These are phyloP conservation scores for Eristalinus aeneus DNA, from an alignment of 2,888 invertebrate species.

Conservation along the genomic window DNA sequence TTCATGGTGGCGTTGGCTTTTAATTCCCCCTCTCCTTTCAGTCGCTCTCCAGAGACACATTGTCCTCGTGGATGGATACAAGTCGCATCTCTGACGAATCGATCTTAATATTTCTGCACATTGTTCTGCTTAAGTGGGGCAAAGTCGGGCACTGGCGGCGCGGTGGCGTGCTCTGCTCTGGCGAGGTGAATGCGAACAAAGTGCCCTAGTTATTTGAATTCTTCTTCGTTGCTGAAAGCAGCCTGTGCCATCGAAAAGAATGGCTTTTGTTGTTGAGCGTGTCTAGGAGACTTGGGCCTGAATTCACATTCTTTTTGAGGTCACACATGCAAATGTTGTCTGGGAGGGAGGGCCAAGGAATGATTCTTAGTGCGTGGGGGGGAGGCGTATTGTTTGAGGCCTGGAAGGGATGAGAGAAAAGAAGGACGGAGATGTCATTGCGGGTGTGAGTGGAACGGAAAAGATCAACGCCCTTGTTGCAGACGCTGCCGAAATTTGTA, in stretches of 20 bases:
- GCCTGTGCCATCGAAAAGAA: not conserved
- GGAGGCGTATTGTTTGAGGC: not conserved
- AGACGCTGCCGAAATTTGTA: too few relatives aligned
- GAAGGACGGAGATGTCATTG: too few relatives aligned
- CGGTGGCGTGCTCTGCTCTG: not conserved
- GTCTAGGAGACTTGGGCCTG: not conserved
- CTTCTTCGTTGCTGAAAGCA: not conserved
- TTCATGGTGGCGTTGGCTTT: conserved; percentile 35
- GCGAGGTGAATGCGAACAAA: not conserved
- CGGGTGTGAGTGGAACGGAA: too few relatives aligned
- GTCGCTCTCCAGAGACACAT: conserved; percentile 14
- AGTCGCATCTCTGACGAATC: not conserved
- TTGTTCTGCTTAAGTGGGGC: not conserved
- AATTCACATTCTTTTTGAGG: not conserved
- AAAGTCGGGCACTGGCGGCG: not conserved
- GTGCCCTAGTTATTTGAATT: not conserved
- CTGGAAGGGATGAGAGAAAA: too few relatives aligned
- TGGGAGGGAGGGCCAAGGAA: too few relatives aligned
- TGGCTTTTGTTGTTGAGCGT: not conserved
- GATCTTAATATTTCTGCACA: not conserved
- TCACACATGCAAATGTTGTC: not conserved
- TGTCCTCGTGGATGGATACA: not conserved
- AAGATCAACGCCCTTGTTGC: too few relatives aligned
- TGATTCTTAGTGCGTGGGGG: not conserved
- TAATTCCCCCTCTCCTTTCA: conserved; percentile 38